Evolutionary conservation across 2,113 vertebrate genomes (phyloP), one percentile per base, ranked within the genome.

Genomic region (Scopus umbretta): DNA sequence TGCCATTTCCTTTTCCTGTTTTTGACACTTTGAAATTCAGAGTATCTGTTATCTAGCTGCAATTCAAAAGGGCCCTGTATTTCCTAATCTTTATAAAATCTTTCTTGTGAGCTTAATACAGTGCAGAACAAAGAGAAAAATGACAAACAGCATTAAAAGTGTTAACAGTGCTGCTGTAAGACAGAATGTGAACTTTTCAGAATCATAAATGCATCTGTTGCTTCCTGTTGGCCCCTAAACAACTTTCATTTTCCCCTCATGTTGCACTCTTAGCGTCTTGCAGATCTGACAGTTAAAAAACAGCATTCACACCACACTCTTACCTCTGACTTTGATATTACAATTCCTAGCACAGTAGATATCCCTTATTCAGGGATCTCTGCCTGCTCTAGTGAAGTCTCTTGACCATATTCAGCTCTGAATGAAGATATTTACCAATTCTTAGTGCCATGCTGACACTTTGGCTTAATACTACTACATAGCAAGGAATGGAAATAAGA

Each of bases 331-430:
- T 43, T 66, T 40, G 10, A 22, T 40, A 22, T 45, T 61, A 36
- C 8, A 30, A 4, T 75, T 86, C n/a, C 25, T 71, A 74, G 14
- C 18, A 23, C 10, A 32, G 13, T 11, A 71, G 19, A 23, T 66
- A 66, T 13, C 27, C 7, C 42, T 9, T 50, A 3, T 34, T 55
- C 11, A 52, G 25, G 6, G 36, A 50, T 3, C 1, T 71, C 18
- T 9, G 55, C 2, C 0, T 0, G 18, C n/a, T 59, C 32, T 20
- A 42, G 9, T 29, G 13, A 68, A n/a, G 12, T 36, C 9, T 87
- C 13, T 43, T 66, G 32, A 34, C 16, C 8, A 22, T 10, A 29
- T 50, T 30, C 26, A 61, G 4, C 19, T 70, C 22, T 23, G 3
- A 88, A 93, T 59, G 8, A 79, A 55, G 49, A 70, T 4, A 23